Conservation (phyloP, 2,888 invertebrate genomes). For the Phrixothrix hirtus region DNA sequence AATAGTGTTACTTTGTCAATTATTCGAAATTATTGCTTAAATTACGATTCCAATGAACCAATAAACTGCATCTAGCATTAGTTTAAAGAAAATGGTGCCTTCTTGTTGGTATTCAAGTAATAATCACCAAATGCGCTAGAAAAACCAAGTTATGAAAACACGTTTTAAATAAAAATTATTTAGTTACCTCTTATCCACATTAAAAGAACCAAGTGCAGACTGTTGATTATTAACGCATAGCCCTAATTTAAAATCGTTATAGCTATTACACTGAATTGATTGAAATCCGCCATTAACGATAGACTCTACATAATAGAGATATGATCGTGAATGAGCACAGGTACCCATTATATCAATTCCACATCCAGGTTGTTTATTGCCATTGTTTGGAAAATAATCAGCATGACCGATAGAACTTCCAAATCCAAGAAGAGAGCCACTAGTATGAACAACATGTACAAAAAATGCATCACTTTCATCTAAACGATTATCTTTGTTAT, state of each 20-base stretch:
- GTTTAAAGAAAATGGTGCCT: slow-evolving; percentile 44
- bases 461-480: slow-evolving; percentile 46
- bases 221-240: slow-evolving; percentile 30
- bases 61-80: too few species aligned
- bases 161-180: not conserved
- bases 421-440: slow-evolving; percentile 36
- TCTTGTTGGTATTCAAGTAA: slow-evolving; percentile 45
- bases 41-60: too few species aligned
- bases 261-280: slow-evolving; percentile 37
- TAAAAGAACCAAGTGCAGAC: slow-evolving; percentile 35
- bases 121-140: slow-evolving; percentile 43
- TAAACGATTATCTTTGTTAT: slow-evolving; percentile 40
- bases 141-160: slow-evolving; percentile 3
- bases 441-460: slow-evolving; percentile 51
- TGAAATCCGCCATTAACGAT: slow-evolving; percentile 44
- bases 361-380: slow-evolving; percentile 49
- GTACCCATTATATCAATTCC: slow-evolving; percentile 42
- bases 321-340: slow-evolving; percentile 57
- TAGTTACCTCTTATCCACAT: slow-evolving; percentile 31
- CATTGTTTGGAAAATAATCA: slow-evolving; percentile 53
- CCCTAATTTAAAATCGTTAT: slow-evolving; percentile 32
- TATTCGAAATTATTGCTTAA: too few species aligned
- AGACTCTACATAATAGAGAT: slow-evolving; percentile 56
- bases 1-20: not conserved
- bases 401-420: slow-evolving; percentile 44